Percentiles rank a stretch among this genome's conserved stretches.
Conservation (phyloP, 2,797 vertebrate species). For the Avahi laniger region DNA sequence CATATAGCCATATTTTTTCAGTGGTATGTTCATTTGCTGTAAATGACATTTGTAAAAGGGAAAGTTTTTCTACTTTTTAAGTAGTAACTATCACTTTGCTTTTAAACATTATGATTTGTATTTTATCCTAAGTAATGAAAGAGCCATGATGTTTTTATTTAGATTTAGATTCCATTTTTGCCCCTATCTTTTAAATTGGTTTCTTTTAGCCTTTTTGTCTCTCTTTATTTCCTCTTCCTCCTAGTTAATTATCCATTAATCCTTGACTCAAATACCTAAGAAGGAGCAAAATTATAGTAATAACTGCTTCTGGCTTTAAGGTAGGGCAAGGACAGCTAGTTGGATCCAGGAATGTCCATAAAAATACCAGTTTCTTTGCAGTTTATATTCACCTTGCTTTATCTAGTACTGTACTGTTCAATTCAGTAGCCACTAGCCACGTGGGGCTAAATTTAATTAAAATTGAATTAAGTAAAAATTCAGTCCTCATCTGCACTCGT, state of each 20-base stretch:
- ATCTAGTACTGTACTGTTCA: not conserved
- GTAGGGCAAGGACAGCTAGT: not conserved
- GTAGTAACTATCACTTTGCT: not conserved
- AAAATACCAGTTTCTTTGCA: not conserved
- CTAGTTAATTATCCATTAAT: not conserved
- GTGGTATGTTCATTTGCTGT: not conserved
- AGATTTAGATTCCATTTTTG: not conserved
- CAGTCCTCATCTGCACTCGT: not conserved
- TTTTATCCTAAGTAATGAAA: not conserved
- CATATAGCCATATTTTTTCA: not conserved
- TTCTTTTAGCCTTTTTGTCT: slow-evolving; percentile 45
- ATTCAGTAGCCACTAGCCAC: not conserved
- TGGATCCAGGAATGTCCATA: not conserved
- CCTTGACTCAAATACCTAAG: not conserved
- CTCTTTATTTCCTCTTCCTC: not conserved
- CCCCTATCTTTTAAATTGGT: slow-evolving; percentile 11
- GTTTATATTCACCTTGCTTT: slow-evolving; percentile 25
- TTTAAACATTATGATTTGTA: not conserved
- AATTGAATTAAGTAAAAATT: slow-evolving; percentile 33
- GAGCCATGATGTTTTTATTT: not conserved
- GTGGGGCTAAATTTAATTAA: slow-evolving; percentile 39
- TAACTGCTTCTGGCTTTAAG: slow-evolving; percentile 39
- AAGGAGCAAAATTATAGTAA: not conserved
- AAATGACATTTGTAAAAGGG: not conserved
- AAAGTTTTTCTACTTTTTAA: not conserved